Evolutionary conservation across 1,140 invertebrate genomes (phyloP), one percentile per base, ranked within the genome.

Genomic region (Watersipora subatra): DNA sequence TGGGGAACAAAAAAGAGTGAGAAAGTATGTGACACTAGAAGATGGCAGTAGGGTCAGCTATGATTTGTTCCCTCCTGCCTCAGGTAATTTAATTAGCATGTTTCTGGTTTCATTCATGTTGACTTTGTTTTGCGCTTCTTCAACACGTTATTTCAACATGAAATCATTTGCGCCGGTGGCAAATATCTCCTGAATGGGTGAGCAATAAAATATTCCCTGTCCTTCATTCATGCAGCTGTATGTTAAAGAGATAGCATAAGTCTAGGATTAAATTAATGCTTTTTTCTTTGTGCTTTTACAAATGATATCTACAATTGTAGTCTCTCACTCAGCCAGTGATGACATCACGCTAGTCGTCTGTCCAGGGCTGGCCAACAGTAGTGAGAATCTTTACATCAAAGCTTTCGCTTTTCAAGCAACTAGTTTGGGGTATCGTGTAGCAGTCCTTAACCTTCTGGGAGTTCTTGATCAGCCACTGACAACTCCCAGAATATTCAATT

Each of bases 371-470:
- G 90, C 90, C 26, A 95, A 94, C 79, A 91, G 88, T 28, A 93
- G 90, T 56, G 92, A 94, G 78, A 91, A 89, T 73, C 88, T 92
- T 61, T 95, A 95, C 78, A 91, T 95, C 66, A 84, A 91, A 61
- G 92, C 91, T 24, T 92, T 93, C 78, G 91, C 94, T 0, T 87
- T 92, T 71, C 87, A 91, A 78, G 90, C 90, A 2, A 90, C 92
- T 76, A 87, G 86, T 68, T 87, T 89, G 75, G 92, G 92, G 0
- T 95, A 91, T 80, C 83, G 91, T 66, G 92, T 91, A 78, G 89
- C 89, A 0, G 91, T 94, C n/a, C 84, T 94, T 61, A 96, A 96
- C 81, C 92, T 95, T 76, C 86, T 95, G 64, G 92, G 92, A n/a
- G 90, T 89, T 2, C 78, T 94, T 3, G 84, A 85, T 64, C 88